Evolutionary conservation across 2,888 invertebrate genomes (phyloP), one percentile per base, ranked within the genome.

Genomic region (Cephonodes hylas): DNA sequence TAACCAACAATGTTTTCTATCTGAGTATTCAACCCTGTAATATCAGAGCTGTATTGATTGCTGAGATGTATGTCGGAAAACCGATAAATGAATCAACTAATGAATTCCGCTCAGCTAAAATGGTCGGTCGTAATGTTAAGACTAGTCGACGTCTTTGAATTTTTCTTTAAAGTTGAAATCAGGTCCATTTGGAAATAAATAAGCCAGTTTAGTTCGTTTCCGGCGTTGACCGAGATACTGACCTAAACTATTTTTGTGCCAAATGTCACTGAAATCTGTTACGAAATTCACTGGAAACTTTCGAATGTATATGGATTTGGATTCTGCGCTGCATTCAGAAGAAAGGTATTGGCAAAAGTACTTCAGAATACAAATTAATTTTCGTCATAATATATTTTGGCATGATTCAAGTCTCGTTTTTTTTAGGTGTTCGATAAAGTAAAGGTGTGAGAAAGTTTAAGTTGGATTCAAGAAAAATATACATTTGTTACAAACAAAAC

Each of bases 201-300:
- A 34, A 57, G 23, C 34, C 57, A 42, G 38, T 38, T 34, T 53
- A 58, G 42, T 23, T 13, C 42, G 42, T 53, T 27, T 27, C 42
- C 38, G 22, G n/a, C 31, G 38, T 58, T 42, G 42, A 58, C 34
- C 58, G 42, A 38, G 23, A 23, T 58, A 58, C 58, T 58, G 42
- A 58, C 23, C 58, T 27, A 27, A 15, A 53, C 27, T 53, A 53
- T 53, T 27, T 53, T 53, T 53, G 27, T 27, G 42, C 42, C 42
- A 58, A 58, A 38, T 42, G 38, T 58, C 42, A 58, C n/a, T 20
- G 57, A 42, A 23, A 42, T 58, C 42, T 5, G 42, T 34, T 58
- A 58, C 42, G 20, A 23, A 15, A 58, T 23, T 1, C 34, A 34
- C 42, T 58, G 22, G 22, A 58, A 42, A 38, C 27, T 15, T 53